phyloP scores from a whole-genome alignment of 2,888 invertebrate species.

The Cactoblastis cactorum region DNA sequence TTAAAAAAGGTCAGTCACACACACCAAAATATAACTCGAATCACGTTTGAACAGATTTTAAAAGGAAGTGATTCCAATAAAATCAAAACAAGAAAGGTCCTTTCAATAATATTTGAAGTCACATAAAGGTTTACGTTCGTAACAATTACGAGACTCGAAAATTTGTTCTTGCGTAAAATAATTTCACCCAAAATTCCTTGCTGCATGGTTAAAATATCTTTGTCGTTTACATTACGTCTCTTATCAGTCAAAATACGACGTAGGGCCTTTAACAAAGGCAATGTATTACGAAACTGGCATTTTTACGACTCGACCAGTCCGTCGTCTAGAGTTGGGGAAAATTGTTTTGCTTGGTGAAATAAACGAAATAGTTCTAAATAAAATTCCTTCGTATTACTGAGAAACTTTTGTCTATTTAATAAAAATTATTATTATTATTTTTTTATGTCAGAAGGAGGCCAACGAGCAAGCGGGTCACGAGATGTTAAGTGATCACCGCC shows the following conservation, averaged over 20 bases:
- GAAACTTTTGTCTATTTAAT: background rate
- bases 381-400: background rate
- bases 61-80: too few species aligned
- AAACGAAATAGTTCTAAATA: background rate
- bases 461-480: too few species aligned
- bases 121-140: background rate
- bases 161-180: background rate
- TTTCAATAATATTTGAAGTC: background rate
- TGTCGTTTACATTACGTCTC: slow-evolving; percentile 28
- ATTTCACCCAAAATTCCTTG: background rate
- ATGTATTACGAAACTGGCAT: slow-evolving; percentile 33
- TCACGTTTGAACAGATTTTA: too few species aligned
- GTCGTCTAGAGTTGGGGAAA: background rate
- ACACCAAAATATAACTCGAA: too few species aligned
- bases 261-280: slow-evolving; percentile 23
- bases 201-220: slow-evolving; percentile 19
- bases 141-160: background rate
- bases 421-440: too few species aligned
- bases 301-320: slow-evolving; percentile 27
- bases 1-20: too few species aligned
- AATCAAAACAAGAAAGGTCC: too few species aligned
- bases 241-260: slow-evolving; percentile 28
- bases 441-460: too few species aligned
- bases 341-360: background rate
- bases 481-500: too few species aligned